Base-by-base conservation (phyloP, 1,140 invertebrate species). In the Diprion similis region DNA sequence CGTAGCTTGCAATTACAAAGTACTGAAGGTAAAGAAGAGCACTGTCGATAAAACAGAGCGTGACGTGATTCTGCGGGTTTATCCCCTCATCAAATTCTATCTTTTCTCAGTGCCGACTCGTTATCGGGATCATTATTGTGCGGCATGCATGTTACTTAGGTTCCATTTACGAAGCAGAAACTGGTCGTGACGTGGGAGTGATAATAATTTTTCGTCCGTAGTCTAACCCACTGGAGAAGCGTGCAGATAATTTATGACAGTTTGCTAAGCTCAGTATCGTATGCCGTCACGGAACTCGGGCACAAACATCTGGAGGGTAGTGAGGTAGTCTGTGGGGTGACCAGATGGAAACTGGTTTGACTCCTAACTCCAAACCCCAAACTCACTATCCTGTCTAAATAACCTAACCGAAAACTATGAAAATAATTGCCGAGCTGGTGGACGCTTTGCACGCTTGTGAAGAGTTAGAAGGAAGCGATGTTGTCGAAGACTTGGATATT, bases 221-320 rank as follows among this genome's bases (percentile, higher is more conserved):
- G 73, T 68, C 72, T 75, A 74, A 80, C 80, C 78, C 79, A 77
- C 77, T 75, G 77, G 75, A 76, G 76, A 76, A 78, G 69, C 68
- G 68, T 71, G 72, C 71, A 71, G 24, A 37, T 73, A 79, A 83
- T 83, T 83, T 83, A 82, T 78, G 81, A 77, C 74, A 78, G 81
- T 82, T 83, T 73, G 70, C 79, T 81, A 81, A 83, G 81, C 80
- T 78, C 78, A 77, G 74, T 82, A 80, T 80, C 79, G 78, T 79
- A 71, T 73, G 77, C 79, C 73, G 75, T 69, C 71, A 71, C 24
- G 72, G 80, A 80, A 81, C 75, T 82, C 72, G 65, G 70, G 46
- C 66, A 75, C 76, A 82, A 80, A 81, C 77, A 79, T 69, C 66
- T 17, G 45, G 15, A 6, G 11, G 11, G 11, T 17, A 9, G 11